A percentile compares a stretch with the other conserved stretches of the same genome.
phyloP scores from a whole-genome alignment of 2,888 invertebrate species.

The Cantharis nigra region DNA sequence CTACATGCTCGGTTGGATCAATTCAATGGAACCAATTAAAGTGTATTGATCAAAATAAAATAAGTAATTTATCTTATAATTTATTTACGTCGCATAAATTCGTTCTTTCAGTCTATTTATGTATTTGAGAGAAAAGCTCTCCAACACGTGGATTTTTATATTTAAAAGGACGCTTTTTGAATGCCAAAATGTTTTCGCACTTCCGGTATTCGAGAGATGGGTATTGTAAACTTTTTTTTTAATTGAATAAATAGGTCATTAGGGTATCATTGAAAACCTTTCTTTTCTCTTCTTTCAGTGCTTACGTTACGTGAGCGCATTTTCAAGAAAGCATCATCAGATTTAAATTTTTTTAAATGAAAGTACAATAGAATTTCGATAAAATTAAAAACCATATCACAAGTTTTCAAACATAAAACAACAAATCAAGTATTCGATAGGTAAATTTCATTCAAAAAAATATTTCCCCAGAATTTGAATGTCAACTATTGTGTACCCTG shows the following conservation, averaged over 20 bases:
- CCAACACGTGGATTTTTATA: background rate
- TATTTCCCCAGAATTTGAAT: no score
- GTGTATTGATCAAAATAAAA: no score
- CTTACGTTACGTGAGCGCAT: background rate
- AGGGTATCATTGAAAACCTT: background rate
- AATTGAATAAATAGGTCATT: background rate
- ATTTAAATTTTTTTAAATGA: background rate
- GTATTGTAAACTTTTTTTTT: background rate
- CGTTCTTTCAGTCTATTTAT: background rate
- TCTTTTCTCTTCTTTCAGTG: background rate
- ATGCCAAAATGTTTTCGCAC: background rate
- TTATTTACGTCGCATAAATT: background rate
- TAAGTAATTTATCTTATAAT: background rate
- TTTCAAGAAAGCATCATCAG: background rate
- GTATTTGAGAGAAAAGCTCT: background rate
- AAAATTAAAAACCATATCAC: no score
- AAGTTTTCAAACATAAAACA: no score
- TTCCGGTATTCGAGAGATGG: background rate
- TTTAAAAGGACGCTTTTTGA: background rate
- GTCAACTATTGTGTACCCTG: no score
- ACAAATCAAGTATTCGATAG: no score
- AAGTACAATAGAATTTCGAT: no score
- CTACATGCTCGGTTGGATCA: no score
- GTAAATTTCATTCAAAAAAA: no score
- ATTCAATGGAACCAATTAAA: background rate